Conservation (phyloP, 1,140 invertebrate species). For the Liolophura sinensis region DNA sequence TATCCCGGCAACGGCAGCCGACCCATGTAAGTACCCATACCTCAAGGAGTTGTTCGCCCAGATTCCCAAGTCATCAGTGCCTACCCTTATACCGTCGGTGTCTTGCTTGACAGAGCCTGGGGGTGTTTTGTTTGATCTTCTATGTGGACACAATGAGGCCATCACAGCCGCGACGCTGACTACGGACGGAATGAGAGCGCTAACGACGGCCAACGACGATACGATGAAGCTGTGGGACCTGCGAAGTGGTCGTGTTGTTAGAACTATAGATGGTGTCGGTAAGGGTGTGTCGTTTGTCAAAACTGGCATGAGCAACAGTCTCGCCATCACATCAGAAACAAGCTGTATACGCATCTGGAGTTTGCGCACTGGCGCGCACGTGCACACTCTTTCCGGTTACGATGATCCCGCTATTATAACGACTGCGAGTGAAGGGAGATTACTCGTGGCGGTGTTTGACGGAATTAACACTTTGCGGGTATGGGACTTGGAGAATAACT, state of each 20-base stretch:
- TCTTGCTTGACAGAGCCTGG: conserved; percentile 51
- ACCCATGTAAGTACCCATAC: conserved; percentile 47
- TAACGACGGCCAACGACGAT: conserved; percentile 49
- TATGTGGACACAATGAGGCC: conserved; percentile 49
- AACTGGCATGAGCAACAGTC: conserved; percentile 34
- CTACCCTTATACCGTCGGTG: conserved; percentile 45
- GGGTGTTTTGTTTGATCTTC: conserved; percentile 47
- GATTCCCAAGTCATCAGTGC: conserved; percentile 39
- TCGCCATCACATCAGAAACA: conserved; percentile 42
- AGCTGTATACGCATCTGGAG: conserved; percentile 47
- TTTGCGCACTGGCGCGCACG: conserved; percentile 30
- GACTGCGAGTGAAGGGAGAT: conserved; percentile 38
- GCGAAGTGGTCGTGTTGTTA: conserved; percentile 43
- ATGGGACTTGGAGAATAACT: conserved; percentile 41
- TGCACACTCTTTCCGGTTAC: conserved; percentile 34
- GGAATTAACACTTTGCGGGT: conserved; percentile 47
- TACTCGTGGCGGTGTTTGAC: conserved; percentile 47
- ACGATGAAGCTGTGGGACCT: conserved; percentile 56
- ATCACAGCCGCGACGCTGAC: conserved; percentile 49
- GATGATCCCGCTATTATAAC: conserved; percentile 45
- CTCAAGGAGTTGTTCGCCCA: conserved; percentile 38
- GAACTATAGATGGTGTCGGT: conserved; percentile 48
- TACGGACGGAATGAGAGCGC: conserved; percentile 44
- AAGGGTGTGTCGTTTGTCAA: conserved; percentile 35
- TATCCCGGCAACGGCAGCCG: conserved; percentile 38